Conservation (phyloP, 2,888 invertebrate species). For the Euclidia mi region DNA sequence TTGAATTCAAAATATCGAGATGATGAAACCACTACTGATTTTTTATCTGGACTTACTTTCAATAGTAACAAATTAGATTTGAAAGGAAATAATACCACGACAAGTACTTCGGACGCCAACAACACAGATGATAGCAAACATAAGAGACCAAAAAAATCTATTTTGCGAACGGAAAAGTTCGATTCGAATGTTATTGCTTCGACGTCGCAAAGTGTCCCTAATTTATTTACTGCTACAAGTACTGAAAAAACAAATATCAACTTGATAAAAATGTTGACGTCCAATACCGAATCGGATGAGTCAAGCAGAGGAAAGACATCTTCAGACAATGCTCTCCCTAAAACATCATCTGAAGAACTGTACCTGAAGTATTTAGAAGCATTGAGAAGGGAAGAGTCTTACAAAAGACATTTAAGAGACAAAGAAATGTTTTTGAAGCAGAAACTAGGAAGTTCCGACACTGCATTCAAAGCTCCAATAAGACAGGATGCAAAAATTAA, state of each 20-base stretch:
- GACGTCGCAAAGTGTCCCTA: constrained; percentile 85
- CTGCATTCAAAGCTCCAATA: constrained; percentile 62
- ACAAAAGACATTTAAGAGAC: constrained; percentile 79
- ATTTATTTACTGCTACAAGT: constrained; percentile 70
- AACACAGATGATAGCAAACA: constrained; percentile 66
- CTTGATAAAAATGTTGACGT: constrained; percentile 58
- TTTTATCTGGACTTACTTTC: constrained; percentile 83
- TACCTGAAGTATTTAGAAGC: constrained; percentile 83
- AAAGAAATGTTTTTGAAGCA: constrained; percentile 83
- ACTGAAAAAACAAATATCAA: constrained; percentile 64
- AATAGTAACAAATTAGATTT: constrained; percentile 69
- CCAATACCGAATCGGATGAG: constrained; percentile 77
- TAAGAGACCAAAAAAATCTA: constrained; percentile 79
- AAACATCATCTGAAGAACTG: constrained; percentile 81
- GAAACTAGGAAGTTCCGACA: constrained; percentile 76
- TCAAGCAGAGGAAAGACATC: constrained; percentile 75
- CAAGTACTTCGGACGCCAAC: constrained; percentile 81
- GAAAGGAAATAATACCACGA: constrained; percentile 67
- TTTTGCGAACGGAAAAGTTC: constrained; percentile 79
- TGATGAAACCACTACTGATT: constrained; percentile 87
- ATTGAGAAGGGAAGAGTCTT: constrained; percentile 76
- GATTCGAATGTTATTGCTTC: constrained; percentile 77
- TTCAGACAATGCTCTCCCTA: constrained; percentile 69
- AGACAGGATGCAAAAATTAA: constrained; percentile 62
- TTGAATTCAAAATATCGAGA: constrained; percentile 90